Evolutionary conservation across 1,140 invertebrate genomes (phyloP), one percentile per base, ranked within the genome.

Genomic region (Rhopalosiphum maidis): DNA sequence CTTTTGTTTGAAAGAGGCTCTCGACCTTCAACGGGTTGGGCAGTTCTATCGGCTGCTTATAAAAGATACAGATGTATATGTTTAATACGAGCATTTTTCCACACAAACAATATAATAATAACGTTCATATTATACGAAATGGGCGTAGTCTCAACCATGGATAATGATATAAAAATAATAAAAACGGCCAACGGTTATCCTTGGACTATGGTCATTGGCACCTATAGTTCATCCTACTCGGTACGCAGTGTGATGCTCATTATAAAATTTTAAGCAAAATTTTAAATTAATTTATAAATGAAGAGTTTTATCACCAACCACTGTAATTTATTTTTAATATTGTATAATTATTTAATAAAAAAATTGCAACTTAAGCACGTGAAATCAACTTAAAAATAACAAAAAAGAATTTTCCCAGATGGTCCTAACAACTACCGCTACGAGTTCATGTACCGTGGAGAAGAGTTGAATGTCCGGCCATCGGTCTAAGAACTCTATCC

Each of bases 401-500:
- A 35, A 35, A 54, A 68, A 43, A 68, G 5, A 90, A 90, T 46
- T 68, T 90, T 93, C 77, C 82, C 91, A 93, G 91, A 86, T 86
- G 91, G 91, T 85, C 18, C 91, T 92, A 83, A 85, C 91, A 25
- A 85, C 51, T 8, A 51, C 91, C 35, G 77, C 41, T 82, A 48
- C 82, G 82, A 86, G 91, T 93, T 93, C 91, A 93, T 37, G 48
- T 93, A 93, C 91, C 91, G 91, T 86, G 48, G 77, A 92, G 77
- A 93, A 83, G 82, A 93, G 91, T 93, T 93, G 91, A 93, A 93
- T 23, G 91, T 93, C 91, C 91, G 91, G 91, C 91, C 91, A 86
- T 37, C 77, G 91, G 77, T 93, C 82, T 93, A 43, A 83, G 91
- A 35, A 93, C 68, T 91, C 60, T 51, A 93, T 86, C 60, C 91